These are phyloP conservation scores for Leuciscus idus DNA, from an alignment of 2,113 vertebrate species.

Conservation along the genomic window DNA sequence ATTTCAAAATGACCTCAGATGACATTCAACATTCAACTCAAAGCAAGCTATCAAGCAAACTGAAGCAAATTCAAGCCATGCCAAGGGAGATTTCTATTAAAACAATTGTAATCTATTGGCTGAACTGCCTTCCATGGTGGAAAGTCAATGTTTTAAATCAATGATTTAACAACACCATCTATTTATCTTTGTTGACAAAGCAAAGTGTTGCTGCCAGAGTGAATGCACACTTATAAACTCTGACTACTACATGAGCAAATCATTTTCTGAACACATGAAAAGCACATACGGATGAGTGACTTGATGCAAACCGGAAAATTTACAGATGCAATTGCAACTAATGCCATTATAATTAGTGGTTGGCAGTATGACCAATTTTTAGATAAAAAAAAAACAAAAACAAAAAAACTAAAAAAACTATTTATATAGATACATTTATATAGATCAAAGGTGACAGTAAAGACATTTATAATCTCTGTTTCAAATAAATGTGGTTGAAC, in stretches of 20 bases:
- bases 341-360: too few relatives aligned
- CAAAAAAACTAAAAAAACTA: too few relatives aligned
- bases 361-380: neutral
- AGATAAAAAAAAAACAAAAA: too few relatives aligned
- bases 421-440: too few relatives aligned
- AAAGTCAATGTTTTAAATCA: constrained; percentile 56
- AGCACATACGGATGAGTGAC: neutral
- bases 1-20: constrained; percentile 12
- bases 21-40: constrained; percentile 1
- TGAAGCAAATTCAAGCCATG: neutral
- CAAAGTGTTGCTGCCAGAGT: neutral
- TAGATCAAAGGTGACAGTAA: too few relatives aligned
- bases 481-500: too few relatives aligned
- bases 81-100: neutral
- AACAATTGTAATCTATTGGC: constrained; percentile 46
- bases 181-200: constrained; percentile 42
- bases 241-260: neutral
- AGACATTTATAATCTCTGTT: too few relatives aligned
- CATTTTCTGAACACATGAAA: neutral
- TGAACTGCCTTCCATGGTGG: constrained; percentile 49
- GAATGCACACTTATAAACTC: constrained; percentile 15
- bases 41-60: neutral
- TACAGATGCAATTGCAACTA: neutral
- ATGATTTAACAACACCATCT: constrained; percentile 53
- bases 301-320: neutral